Evolutionary conservation across 2,888 invertebrate genomes (phyloP).

Genomic region (Leptogaster cylindrica): DNA sequence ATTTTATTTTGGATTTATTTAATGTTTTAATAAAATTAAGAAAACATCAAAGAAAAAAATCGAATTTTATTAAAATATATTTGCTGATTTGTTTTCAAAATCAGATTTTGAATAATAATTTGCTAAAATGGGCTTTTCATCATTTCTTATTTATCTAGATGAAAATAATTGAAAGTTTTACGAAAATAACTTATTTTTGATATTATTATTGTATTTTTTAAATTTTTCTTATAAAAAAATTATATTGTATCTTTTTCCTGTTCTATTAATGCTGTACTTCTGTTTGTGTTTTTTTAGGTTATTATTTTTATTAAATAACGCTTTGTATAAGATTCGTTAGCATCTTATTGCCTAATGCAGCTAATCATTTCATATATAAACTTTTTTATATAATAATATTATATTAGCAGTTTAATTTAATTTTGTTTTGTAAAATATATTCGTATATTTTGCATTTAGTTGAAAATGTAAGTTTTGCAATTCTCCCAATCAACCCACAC

Average conservation of each 20-base stretch:
- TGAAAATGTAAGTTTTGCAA: conserved; percentile 26
- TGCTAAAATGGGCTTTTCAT: conserved; percentile 26
- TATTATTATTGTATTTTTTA: conserved; percentile 14
- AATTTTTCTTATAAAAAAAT: conserved; percentile 29
- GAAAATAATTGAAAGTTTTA: conserved; percentile 46
- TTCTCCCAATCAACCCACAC: no score
- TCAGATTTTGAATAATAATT: conserved; percentile 15
- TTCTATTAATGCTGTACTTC: conserved; percentile 36
- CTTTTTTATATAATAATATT: conserved; percentile 24
- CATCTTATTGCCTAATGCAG: conserved; percentile 21
- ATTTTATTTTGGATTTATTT: conserved; percentile 9
- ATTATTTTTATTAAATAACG: conserved; percentile 21
- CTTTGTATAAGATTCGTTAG: conserved; percentile 40
- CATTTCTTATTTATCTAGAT: conserved; percentile 26
- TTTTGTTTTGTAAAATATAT: conserved; percentile 26
- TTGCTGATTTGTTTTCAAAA: conserved; percentile 12
- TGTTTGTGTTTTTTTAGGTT: conserved; percentile 34
- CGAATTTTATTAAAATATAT: conserved; percentile 10
- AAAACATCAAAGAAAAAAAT: conserved; percentile 1
- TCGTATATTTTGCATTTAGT: conserved; percentile 8
- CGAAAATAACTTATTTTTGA: conserved; percentile 43
- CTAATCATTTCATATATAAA: conserved; percentile 21
- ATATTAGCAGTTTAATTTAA: conserved; percentile 40
- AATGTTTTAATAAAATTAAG: background rate
- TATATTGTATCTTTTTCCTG: conserved; percentile 29